These are phyloP conservation scores for Hippocampus barbouri DNA, from an alignment of 2,113 vertebrate species.

Conservation along the genomic window DNA sequence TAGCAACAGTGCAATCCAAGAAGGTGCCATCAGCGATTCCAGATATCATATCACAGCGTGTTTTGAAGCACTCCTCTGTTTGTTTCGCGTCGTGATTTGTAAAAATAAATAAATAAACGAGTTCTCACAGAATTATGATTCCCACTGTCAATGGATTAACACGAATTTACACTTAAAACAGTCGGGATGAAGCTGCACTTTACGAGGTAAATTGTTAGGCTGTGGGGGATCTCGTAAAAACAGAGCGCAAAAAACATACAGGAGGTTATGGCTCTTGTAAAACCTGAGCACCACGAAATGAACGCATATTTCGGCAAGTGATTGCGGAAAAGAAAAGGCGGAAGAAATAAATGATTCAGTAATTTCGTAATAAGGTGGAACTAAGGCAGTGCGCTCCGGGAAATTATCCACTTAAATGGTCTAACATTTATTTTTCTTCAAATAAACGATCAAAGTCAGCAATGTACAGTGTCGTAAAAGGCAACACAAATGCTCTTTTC, in stretches of 20 bases:
- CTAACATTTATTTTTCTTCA: too few relatives aligned
- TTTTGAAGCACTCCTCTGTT: conserved; percentile 22
- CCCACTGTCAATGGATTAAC: conserved; percentile 50
- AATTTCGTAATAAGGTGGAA: too few relatives aligned
- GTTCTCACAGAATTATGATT: conserved; percentile 41
- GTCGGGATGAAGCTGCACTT: conserved; percentile 42
- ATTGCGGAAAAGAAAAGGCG: conserved; percentile 32
- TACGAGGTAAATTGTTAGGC: conserved; percentile 47
- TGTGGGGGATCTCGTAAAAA: conserved; percentile 51
- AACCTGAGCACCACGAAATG: conserved; percentile 38
- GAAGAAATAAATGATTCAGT: conserved; percentile 14
- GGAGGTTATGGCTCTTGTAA: neutral
- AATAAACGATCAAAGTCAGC: too few relatives aligned
- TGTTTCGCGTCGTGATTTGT: conserved; percentile 30
- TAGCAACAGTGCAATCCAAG: conserved; percentile 47
- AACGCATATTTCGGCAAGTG: conserved; percentile 43
- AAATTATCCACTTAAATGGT: too few relatives aligned
- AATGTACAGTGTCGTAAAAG: too few relatives aligned
- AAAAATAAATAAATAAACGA: neutral
- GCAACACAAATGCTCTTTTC: too few relatives aligned
- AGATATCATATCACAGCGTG: conserved; percentile 13
- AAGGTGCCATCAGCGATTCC: conserved; percentile 54
- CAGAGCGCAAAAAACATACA: neutral
- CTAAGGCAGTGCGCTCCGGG: too few relatives aligned
- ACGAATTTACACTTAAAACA: conserved; percentile 35